Evolutionary conservation across 2,113 vertebrate genomes (phyloP), one percentile per base, ranked within the genome.

Genomic region (Malurus melanocephalus): DNA sequence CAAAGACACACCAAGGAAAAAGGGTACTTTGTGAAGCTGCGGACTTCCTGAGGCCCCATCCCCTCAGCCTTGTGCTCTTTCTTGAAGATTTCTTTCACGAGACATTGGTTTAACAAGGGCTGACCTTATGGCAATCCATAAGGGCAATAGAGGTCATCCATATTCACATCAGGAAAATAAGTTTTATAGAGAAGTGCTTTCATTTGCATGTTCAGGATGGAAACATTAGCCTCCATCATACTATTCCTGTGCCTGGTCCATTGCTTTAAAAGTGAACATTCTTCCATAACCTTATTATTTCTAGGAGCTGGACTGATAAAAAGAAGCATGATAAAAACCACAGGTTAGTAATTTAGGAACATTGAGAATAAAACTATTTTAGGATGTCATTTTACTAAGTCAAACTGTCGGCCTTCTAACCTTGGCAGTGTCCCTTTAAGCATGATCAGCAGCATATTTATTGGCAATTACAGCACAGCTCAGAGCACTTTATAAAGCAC

Each of bases 401-500:
- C 43, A 46, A 42, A 59, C 53, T 28, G 8, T 45, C 24, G 60
- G 57, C 45, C 49, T 43, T 32, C 32, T 80, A 62, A 74, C 61
- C 82, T 75, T 77, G 78, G 59, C 75, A 42, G 17, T 30, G 78
- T 71, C 87, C 84, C 71, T 72, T 62, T 90, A 56, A 77, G 83
- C 51, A 48, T 13, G 86, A 82, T 42, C 86, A 89, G 66, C 28
- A 24, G 61, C 79, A n/a, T 92, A 87, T 93, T 94, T 90, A 32
- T 4, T 71, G 82, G 69, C 85, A 28, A 72, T 92, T 89, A 89
- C 80, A 77, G 78, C 84, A 64, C 78, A 68, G 81, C 91, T 92
- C 82, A 69, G 83, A 86, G 79, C 46, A 62, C 61, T 90, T 93
- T 80, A 46, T 42, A 60, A 89, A 92, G 86, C 23, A 92, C 66